Evolutionary conservation across 2,797 vertebrate species (phyloP), one percentile per base, ranked within the genome.

Genomic region (Syncerus caffer): DNA sequence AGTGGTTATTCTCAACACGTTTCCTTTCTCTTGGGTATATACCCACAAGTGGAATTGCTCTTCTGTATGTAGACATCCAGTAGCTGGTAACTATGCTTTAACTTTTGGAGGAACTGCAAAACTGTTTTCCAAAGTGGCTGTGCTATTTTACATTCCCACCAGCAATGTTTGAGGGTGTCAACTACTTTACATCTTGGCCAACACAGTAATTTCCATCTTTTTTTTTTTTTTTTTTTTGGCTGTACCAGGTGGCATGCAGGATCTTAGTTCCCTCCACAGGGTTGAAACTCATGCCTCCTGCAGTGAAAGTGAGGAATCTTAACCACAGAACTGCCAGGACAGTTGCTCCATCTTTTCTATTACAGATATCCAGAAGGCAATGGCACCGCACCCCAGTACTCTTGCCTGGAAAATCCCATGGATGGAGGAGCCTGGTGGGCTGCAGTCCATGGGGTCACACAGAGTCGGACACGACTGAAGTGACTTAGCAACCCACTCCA

Each of bases 1-100:
- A 62, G 87, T 79, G 96, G 96, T 92, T 78, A 47, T 71, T 92
- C 55, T 90, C 51, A 96, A 45, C 25, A 84, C 51, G 16, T 67
- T 87, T 76, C 25, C 58, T 57, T 55, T 92, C 31, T 93, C 45
- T 51, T n/a, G 29, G 42, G 13, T 84, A 16, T 83, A 25, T 17
- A 60, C 14, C n/a, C 60, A 9, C 71, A 23, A 74, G 27, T 80
- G 38, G 21, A 62, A 89, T 82, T 89, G 23, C 6, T 89, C 64
- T 96, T 90, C 50, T n/a, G 74, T 15, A 31, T 7, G 2, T 38
- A 29, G 51, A 51, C 47, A 31, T 79, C 25, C 25, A 51, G 10
- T 55, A 94, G 27, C 57, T 27, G 21, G 51, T 42, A 80, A 67
- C 10, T 12, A 34, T 31, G 23, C 55, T 80, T 64, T 85, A 96